Evolutionary conservation across 2,888 invertebrate genomes (phyloP), one percentile per base, ranked within the genome.

Genomic region (Pachydiplax longipennis): DNA sequence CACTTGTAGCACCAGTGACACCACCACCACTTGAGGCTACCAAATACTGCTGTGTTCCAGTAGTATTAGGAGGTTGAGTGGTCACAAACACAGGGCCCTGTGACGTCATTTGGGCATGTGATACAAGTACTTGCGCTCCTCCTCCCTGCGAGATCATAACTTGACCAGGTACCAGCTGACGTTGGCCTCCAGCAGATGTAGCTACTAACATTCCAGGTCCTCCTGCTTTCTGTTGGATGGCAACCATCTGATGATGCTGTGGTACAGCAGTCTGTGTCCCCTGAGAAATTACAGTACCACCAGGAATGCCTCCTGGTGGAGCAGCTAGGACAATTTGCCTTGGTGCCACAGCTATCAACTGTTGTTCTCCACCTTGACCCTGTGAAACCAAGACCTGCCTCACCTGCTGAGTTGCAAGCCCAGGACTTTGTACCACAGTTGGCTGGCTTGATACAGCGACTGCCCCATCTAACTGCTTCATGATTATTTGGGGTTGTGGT

Each of bases 251-350:
- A 13, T 92, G 92, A 73, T 93, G 93, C 91, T 94, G 94, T 73
- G 93, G 94, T 91, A 87, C 87, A 37, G 87, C 22, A 22, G 87
- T 87, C 94, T 94, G n/a, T 94, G 92, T 18, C 93, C 93, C 81
- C 93, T 93, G 87, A 65, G 87, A 4, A 92, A 93, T 25, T 93
- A 93, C 12, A 93, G 93, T 87, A 92, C 93, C n/a, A 93, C 93
- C 4, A 93, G 92, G 44, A 92, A 92, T 82, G 92, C 94, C 93
- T 91, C 94, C 92, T n/a, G 93, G 90, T 81, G 81, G 80, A 90
- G 90, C 44, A 73, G 94, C 95, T 1, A 95, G 95, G 90, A 95
- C 94, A 90, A 95, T 95, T 92, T 95, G 95, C 90, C 95, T 93
- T 1, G 95, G 94, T 44, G 83, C 73, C 73, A 91, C 73, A 82